Evolutionary conservation across 30 jellyfish, hydroid and myxozoan genomes (phyloP).

Genomic region (Sanderia malayensis): DNA sequence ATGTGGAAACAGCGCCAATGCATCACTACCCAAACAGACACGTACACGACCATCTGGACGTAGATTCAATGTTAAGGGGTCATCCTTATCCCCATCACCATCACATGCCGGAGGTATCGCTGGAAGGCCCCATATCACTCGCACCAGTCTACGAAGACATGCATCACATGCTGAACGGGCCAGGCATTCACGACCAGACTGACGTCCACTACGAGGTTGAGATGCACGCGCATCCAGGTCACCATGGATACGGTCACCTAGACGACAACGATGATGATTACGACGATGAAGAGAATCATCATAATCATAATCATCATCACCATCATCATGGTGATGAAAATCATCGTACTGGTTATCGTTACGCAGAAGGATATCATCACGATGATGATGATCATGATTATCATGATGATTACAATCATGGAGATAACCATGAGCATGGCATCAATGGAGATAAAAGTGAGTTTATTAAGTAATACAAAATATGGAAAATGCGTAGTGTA

Average conservation of each 20-base stretch:
- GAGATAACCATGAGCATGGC: conserved; percentile 34
- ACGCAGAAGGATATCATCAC: conserved; percentile 7
- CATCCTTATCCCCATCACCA: conserved; percentile 53
- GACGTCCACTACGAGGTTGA: conserved; percentile 85
- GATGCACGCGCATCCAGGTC: conserved; percentile 67
- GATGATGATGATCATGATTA: conserved; percentile 41
- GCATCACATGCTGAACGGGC: conserved; percentile 82
- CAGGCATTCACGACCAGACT: conserved; percentile 73
- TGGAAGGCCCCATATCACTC: conserved; percentile 75
- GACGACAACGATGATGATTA: conserved; percentile 36
- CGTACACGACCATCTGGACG: conserved; percentile 45
- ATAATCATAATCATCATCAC: conserved; percentile 24
- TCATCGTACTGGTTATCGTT: background rate
- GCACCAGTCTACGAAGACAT: conserved; percentile 70
- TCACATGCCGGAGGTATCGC: conserved; percentile 49
- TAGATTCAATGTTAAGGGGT: conserved; percentile 42
- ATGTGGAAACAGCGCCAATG: conserved; percentile 72
- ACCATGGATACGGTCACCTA: conserved; percentile 29
- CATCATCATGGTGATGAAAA: conserved; percentile 6
- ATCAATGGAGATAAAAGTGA: conserved; percentile 59
- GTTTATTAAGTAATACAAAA: too few relatives aligned
- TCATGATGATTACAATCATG: conserved; percentile 19
- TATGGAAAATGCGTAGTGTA: too few relatives aligned
- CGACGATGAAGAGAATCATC: conserved; percentile 55
- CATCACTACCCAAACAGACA: conserved; percentile 61